Base-by-base conservation (phyloP, 1,140 invertebrate genomes). In the Drosophila bocki region DNA sequence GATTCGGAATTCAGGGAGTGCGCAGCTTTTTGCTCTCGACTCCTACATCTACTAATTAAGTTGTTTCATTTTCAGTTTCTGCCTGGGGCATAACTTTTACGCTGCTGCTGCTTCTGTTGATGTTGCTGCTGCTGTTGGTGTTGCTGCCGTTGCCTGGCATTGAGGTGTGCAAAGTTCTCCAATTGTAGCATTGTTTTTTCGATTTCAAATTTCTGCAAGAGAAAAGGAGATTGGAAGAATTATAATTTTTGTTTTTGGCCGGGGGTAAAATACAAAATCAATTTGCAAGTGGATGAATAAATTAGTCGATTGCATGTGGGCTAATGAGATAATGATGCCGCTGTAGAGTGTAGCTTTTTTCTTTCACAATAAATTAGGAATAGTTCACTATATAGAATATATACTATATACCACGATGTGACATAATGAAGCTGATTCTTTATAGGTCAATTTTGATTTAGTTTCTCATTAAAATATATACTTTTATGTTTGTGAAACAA, bases 41-140 rank as follows among this genome's bases (percentile, higher is more conserved):
- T 79, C 65, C 65, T 63, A 53, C 69, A 80, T 69, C 84, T 80
- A 79, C 88, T 91, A 91, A 91, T 91, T 91, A 91, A 91, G 82
- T 91, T 91, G 88, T 91, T 91, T 85, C 84, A 85, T 84, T 84
- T 82, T 76, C 75, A 71, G 62, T 88, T 88, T 81, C 88, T 87
- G 81, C 84, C 80, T 61, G 60, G 70, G 56, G 83, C 83, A 87
- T 80, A 87, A 87, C 84, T 88, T 84, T 80, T 54, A 15, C 42
- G 51, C 54, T 50, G 64, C 12, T 56, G 50, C 32, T 65, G 59
- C 15, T 63, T 9, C 22, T 32, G 57, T 22, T 54, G 65, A 39
- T 51, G 76, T 22, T 68, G 42, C 44, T 48, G 33, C 54, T 41
- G 61, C 22, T 60, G 33, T 33, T 65, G 29, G 19, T 29, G 32